Evolutionary conservation across 2,113 vertebrate species (phyloP).

Genomic region (Phrynocephalus versicolor): DNA sequence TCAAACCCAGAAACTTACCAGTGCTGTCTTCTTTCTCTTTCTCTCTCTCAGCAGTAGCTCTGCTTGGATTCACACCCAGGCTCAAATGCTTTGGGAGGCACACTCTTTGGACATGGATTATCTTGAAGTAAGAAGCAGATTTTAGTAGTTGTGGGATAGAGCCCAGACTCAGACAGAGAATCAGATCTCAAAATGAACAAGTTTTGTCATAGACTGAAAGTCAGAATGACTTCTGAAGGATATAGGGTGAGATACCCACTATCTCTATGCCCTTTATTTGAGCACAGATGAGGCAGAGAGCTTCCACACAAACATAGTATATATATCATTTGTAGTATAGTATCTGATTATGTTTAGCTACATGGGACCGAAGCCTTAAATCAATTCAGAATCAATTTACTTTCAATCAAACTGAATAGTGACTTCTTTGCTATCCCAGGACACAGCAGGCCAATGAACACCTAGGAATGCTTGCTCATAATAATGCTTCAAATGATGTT

Average conservation of each 20-base stretch:
- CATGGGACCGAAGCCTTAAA: not conserved
- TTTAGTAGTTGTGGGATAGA: too few relatives aligned
- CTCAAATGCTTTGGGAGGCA: too few relatives aligned
- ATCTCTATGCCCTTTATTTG: too few relatives aligned
- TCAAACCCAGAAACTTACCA: too few relatives aligned
- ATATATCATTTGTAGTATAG: not conserved
- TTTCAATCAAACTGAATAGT: not conserved
- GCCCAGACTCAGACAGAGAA: too few relatives aligned
- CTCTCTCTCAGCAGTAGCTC: too few relatives aligned
- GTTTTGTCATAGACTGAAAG: too few relatives aligned
- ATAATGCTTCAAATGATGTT: not conserved
- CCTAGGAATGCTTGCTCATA: not conserved
- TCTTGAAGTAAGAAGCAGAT: too few relatives aligned
- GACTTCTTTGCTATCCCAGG: not conserved
- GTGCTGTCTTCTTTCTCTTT: too few relatives aligned
- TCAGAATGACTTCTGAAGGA: not conserved
- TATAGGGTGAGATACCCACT: not conserved
- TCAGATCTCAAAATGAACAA: too few relatives aligned
- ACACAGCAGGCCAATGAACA: not conserved
- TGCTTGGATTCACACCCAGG: too few relatives aligned
- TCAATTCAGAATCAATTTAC: not conserved
- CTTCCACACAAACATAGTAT: slow-evolving; percentile 25
- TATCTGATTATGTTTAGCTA: not conserved
- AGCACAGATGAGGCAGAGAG: slow-evolving; percentile 17
- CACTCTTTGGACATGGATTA: too few relatives aligned